Percentiles rank a stretch among this genome's conserved stretches.
phyloP scores from a whole-genome alignment of 2,113 vertebrate species.

The Tympanuchus pallidicinctus region DNA sequence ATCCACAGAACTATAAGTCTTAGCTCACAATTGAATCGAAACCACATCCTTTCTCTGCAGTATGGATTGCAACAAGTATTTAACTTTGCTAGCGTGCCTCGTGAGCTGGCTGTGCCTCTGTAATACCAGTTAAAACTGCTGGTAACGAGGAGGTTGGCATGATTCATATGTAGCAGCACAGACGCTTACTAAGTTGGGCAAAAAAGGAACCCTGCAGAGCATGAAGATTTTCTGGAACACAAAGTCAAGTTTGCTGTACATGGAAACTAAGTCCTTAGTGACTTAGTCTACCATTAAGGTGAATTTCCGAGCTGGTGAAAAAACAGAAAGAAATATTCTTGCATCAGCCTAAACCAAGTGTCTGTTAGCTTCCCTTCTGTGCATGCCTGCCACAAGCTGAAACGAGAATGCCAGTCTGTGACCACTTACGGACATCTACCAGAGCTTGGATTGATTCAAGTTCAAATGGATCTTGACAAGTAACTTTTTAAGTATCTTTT shows the following conservation, averaged over 20 bases:
- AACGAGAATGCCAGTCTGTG: background rate
- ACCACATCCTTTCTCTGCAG: background rate
- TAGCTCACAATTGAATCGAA: background rate
- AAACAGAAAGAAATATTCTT: background rate
- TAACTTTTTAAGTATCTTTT: background rate
- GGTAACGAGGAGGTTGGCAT: background rate
- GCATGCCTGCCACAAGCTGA: background rate
- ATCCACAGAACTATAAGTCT: background rate
- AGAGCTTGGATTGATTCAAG: slow-evolving; percentile 33
- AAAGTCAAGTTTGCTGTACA: background rate
- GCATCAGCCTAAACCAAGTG: background rate
- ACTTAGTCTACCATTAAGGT: background rate
- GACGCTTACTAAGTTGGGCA: background rate
- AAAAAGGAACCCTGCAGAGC: background rate
- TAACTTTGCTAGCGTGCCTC: background rate
- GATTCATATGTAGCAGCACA: background rate
- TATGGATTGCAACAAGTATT: background rate
- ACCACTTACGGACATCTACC: background rate
- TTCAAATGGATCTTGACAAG: slow-evolving; percentile 16
- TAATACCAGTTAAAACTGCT: background rate
- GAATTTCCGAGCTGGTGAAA: background rate
- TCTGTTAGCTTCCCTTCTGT: background rate
- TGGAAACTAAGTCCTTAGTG: background rate
- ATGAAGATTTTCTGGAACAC: background rate
- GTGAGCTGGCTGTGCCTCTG: background rate